Conservation (phyloP, 30 jellyfish, hydroid and myxozoan genomes). For the Haliclystus octoradiatus region DNA sequence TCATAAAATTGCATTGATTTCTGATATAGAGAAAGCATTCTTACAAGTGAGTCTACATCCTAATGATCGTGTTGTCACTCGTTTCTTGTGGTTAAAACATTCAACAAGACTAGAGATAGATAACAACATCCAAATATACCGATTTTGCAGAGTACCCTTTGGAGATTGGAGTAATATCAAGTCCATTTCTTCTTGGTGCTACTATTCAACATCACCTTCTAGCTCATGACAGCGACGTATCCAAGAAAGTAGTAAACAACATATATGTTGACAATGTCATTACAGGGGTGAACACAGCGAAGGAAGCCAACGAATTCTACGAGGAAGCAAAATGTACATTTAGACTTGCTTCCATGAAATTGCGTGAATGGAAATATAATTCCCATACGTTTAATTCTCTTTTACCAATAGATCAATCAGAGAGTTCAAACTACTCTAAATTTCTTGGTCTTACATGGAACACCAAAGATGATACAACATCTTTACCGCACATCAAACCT, state of each 20-base stretch:
- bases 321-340: neutral
- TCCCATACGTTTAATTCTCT: no score
- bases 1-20: conserved; percentile 2
- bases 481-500: neutral
- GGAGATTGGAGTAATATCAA: conserved; percentile 3
- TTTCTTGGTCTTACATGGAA: conserved; percentile 24
- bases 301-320: conserved; percentile 4
- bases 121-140: conserved; percentile 14
- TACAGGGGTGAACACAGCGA: neutral
- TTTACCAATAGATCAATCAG: no score
- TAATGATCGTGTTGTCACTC: conserved; percentile 29
- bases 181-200: conserved; percentile 24
- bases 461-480: conserved; percentile 5
- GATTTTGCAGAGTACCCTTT: conserved; percentile 16
- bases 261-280: conserved; percentile 27
- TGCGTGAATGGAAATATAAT: conserved; percentile 12
- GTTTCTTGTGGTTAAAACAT: conserved; percentile 42
- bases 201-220: conserved; percentile 2
- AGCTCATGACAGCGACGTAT: conserved; percentile 1
- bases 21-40: conserved; percentile 24
- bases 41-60: conserved; percentile 1
- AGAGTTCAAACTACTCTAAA: no score
- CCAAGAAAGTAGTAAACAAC: conserved; percentile 3
- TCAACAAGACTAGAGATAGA: no score
- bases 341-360: neutral